A percentile compares a stretch with the other conserved stretches of the same genome.
These are phyloP conservation scores for Cerceris rybyensis DNA, from an alignment of 2,888 invertebrate species.

Conservation along the genomic window DNA sequence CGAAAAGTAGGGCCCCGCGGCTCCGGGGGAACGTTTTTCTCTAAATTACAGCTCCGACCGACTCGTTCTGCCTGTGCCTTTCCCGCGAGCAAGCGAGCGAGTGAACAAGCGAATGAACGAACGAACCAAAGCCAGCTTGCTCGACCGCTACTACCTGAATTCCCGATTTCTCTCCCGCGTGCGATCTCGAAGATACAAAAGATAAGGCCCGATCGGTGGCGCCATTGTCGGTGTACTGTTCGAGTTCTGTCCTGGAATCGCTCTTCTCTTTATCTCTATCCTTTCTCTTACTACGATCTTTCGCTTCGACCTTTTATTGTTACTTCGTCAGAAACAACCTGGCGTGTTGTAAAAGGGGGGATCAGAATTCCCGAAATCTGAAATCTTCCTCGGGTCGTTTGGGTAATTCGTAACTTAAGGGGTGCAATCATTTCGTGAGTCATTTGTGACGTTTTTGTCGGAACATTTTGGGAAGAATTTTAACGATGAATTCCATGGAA, in stretches of 20 bases:
- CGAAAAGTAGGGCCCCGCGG: slow-evolving; percentile 69
- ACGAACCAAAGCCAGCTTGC: slow-evolving; percentile 15
- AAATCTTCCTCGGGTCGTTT: too few species aligned
- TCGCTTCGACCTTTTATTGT: not conserved
- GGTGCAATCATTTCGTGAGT: too few species aligned
- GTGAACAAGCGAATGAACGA: not conserved
- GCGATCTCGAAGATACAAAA: slow-evolving; percentile 31
- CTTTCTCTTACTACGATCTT: not conserved
- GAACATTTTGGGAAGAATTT: too few species aligned
- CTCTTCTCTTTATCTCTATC: not conserved
- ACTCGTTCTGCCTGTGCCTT: slow-evolving; percentile 42
- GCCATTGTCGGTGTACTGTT: slow-evolving; percentile 44
- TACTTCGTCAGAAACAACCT: too few species aligned
- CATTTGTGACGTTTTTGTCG: too few species aligned
- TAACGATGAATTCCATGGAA: too few species aligned
- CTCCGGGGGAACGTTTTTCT: slow-evolving; percentile 68
- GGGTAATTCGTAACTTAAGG: too few species aligned
- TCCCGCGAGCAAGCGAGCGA: slow-evolving; percentile 48
- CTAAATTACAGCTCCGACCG: slow-evolving; percentile 69
- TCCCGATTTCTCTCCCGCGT: slow-evolving; percentile 50
- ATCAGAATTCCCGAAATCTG: too few species aligned
- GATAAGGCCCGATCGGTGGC: slow-evolving; percentile 34
- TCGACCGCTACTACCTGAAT: slow-evolving; percentile 56
- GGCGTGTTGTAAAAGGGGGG: too few species aligned
- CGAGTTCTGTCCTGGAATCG: not conserved